Base-by-base conservation (phyloP, 1,140 invertebrate species). In the Conopomorpha cramerella region DNA sequence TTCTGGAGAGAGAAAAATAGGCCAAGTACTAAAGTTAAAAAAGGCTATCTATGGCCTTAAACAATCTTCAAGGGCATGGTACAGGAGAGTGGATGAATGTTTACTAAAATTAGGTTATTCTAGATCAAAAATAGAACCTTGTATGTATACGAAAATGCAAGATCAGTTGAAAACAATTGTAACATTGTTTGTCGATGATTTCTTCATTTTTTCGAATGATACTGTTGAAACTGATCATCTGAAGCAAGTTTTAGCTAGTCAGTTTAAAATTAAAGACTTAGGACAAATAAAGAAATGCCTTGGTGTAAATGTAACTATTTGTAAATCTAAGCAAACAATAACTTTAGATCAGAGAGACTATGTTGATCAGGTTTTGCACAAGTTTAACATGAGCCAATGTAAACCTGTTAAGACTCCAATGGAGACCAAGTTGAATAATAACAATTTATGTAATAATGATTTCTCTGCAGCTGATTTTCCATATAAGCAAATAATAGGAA, bases 141-240 rank as follows among this genome's bases (percentile, higher is more conserved):
- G 55, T 38, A 15, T 68, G 12, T 63, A 49, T 40, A 31, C 14
- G n/a, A 46, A 42, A 28, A 33, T 6, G 8, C 16, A 34, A 18
- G 27, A 40, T 15, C 38, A 39, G 1, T 27, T 41, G 6, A 39
- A 34, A 17, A 43, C 41, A 19, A 38, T 53, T 36, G 26, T 55
- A 17, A 43, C 45, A n/a, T n/a, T 64, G 0, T 72, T 51, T 49
- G 65, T 68, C 7, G 62, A 68, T 49, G 63, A 70, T 41, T 54
- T 70, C 16, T 43, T 71, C 8, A 37, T 65, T 14, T 47, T 50
- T 19, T 53, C 29, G 28, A 46, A 52, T 16, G 39, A 39, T 27
- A 1, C n/a, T n/a, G n/a, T n/a, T n/a, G n/a, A n/a, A n/a, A n/a
- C n/a, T n/a, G n/a, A n/a, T n/a, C n/a, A n/a, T n/a, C n/a, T n/a